Evolutionary conservation across 2,113 vertebrate genomes (phyloP).

Genomic region (Calypte anna): DNA sequence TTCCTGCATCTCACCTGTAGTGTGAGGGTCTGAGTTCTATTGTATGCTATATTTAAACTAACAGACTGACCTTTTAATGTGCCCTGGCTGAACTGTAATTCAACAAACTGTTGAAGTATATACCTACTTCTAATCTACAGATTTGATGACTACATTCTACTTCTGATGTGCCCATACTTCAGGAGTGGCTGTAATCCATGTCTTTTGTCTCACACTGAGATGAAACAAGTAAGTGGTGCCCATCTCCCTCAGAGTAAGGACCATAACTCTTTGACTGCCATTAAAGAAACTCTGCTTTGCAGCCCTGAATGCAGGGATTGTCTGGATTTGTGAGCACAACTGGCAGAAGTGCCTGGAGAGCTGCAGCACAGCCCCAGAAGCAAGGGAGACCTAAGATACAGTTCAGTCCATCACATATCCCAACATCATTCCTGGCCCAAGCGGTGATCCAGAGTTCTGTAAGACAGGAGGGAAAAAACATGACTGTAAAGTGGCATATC

Average conservation of each 20-base stretch:
- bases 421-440: not conserved
- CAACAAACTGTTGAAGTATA: not conserved
- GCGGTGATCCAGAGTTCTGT: not conserved
- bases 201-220: constrained; percentile 30
- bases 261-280: accelerated
- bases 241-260: constrained; percentile 24
- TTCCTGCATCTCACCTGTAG: not conserved
- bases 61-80: not conserved
- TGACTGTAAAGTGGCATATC: not conserved
- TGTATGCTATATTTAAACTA: not conserved
- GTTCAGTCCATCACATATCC: not conserved
- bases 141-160: not conserved
- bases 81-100: not conserved
- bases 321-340: not conserved
- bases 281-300: not conserved
- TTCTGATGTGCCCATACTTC: constrained; percentile 21
- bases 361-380: not conserved
- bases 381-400: not conserved
- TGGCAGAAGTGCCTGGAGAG: constrained; percentile 3
- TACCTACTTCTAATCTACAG: constrained; percentile 20
- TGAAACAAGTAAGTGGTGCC: constrained; percentile 2
- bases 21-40: not conserved
- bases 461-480: not conserved
- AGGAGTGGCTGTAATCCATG: not conserved
- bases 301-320: not conserved